Percentiles rank a stretch among this genome's conserved stretches.
Evolutionary conservation across 2,888 invertebrate species (phyloP).

Genomic region (Aphelenchoides bicaudatus): DNA sequence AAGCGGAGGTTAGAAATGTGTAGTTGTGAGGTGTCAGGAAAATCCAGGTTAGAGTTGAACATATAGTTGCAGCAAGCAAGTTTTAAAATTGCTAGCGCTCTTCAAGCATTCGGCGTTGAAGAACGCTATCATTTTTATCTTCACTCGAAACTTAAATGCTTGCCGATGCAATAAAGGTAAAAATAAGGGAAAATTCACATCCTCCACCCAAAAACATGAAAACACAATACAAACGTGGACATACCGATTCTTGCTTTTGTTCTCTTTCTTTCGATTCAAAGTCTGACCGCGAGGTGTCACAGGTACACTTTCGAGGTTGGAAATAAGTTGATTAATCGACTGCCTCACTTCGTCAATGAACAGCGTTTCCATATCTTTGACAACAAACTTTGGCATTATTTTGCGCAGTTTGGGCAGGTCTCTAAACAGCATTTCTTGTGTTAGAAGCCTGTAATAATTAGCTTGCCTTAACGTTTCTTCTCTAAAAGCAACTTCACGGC

Average conservation of each 20-base stretch:
- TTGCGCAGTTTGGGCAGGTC: slow-evolving; percentile 75
- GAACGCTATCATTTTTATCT: too few relatives aligned
- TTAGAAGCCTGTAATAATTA: slow-evolving; percentile 1
- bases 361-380: slow-evolving; percentile 99
- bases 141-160: too few relatives aligned
- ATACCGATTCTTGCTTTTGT: slow-evolving; percentile 93
- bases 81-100: too few relatives aligned
- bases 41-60: too few relatives aligned
- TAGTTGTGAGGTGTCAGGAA: too few relatives aligned
- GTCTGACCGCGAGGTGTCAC: slow-evolving; percentile 90
- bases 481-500: slow-evolving; percentile 83
- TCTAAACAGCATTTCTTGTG: slow-evolving; percentile 16
- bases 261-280: slow-evolving; percentile 77
- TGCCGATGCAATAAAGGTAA: too few relatives aligned
- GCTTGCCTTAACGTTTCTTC: slow-evolving; percentile 69
- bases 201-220: too few relatives aligned
- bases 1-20: too few relatives aligned
- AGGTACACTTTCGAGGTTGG: slow-evolving; percentile 95
- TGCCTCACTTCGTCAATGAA: slow-evolving; percentile 97
- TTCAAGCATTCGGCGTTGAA: too few relatives aligned
- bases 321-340: slow-evolving; percentile 90
- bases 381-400: slow-evolving; percentile 96
- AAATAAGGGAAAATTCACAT: too few relatives aligned
- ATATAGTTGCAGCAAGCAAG: too few relatives aligned
- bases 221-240: slow-evolving; percentile 38